phyloP scores from a whole-genome alignment of 2,888 invertebrate species.

The Catocala fraxini region DNA sequence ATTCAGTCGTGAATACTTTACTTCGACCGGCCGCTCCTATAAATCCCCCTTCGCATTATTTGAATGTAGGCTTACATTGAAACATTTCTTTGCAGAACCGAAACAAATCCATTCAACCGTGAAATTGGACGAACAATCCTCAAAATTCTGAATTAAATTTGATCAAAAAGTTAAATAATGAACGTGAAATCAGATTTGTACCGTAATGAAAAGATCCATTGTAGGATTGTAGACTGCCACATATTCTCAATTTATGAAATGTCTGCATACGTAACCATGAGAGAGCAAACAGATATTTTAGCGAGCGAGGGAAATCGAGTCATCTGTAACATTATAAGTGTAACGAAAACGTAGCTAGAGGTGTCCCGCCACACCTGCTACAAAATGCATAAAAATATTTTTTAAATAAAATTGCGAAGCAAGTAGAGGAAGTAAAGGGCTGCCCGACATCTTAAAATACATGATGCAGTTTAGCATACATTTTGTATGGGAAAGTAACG shows the following conservation, averaged over 20 bases:
- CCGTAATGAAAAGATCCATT: conserved; percentile 37
- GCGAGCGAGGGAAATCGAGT: conserved; percentile 4
- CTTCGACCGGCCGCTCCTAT: conserved; percentile 65
- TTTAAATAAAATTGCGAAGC: background rate
- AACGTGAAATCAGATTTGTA: conserved; percentile 69
- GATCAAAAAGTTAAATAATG: conserved; percentile 81
- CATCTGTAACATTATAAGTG: conserved; percentile 1
- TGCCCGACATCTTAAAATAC: background rate
- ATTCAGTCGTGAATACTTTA: conserved; percentile 71
- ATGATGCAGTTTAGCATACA: conserved; percentile 4
- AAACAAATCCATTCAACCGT: conserved; percentile 82
- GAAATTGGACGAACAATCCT: conserved; percentile 80
- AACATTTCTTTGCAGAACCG: conserved; percentile 78
- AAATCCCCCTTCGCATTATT: conserved; percentile 78
- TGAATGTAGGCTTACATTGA: conserved; percentile 79
- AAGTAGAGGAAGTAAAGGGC: background rate
- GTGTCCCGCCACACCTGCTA: background rate
- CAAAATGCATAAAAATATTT: background rate
- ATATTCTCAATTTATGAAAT: conserved; percentile 24
- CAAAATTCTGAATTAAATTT: conserved; percentile 80
- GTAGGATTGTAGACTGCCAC: conserved; percentile 21
- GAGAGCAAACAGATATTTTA: conserved; percentile 7
- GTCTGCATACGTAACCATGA: conserved; percentile 11
- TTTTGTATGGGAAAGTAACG: conserved; percentile 16
- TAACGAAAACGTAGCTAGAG: background rate